Percentiles rank a stretch among this genome's conserved stretches.
Conservation (phyloP, 2,888 invertebrate genomes). For the Pilophorus perplexus region DNA sequence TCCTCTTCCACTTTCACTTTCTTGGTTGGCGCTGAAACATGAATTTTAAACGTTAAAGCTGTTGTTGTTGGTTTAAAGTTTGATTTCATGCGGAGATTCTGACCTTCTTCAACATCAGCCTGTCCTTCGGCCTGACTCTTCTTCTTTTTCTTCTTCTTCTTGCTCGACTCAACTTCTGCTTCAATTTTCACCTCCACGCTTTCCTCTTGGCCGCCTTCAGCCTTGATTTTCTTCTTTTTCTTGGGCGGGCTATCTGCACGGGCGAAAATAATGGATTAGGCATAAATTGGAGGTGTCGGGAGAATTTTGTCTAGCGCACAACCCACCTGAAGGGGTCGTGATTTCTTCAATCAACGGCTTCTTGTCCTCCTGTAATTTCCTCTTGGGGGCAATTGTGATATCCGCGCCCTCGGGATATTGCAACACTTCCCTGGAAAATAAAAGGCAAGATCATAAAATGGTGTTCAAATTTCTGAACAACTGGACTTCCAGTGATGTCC, state of each 20-base stretch:
- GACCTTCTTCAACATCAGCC: constrained; percentile 41
- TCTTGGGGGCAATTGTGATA: constrained; percentile 71
- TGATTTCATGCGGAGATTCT: background rate
- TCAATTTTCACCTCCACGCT: constrained; percentile 49
- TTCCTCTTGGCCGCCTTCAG: constrained; percentile 34
- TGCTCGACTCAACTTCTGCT: constrained; percentile 42
- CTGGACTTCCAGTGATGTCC: no score
- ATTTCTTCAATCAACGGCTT: constrained; percentile 53
- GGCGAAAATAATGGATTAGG: background rate
- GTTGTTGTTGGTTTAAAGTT: background rate
- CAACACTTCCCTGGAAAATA: constrained; percentile 72
- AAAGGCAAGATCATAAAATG: no score
- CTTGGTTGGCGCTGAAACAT: background rate
- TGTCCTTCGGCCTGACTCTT: constrained; percentile 47
- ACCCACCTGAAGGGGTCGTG: constrained; percentile 35
- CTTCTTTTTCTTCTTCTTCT: constrained; percentile 49
- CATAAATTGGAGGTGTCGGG: background rate
- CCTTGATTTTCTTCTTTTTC: constrained; percentile 47
- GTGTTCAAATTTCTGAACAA: no score
- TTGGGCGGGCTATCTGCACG: constrained; percentile 43
- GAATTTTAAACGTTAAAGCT: background rate
- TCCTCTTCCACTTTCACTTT: constrained; percentile 14
- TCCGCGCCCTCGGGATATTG: constrained; percentile 78
- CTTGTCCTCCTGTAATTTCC: constrained; percentile 55
- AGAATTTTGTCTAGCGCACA: background rate